These are phyloP conservation scores for Ormyrus nitidulus DNA, from an alignment of 2,888 invertebrate species.

Conservation along the genomic window DNA sequence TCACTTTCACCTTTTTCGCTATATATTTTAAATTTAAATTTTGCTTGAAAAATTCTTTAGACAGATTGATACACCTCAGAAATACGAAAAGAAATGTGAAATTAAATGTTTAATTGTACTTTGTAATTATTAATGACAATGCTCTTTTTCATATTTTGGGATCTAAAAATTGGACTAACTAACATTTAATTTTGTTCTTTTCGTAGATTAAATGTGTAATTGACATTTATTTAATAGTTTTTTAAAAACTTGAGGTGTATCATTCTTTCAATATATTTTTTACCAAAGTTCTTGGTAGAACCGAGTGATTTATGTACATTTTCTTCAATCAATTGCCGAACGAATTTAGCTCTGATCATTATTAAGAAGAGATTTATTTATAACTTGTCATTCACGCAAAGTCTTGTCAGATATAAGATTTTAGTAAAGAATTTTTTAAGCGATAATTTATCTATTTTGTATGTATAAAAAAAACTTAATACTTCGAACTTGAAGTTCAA, in stretches of 20 bases:
- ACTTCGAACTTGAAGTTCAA: slow-evolving; percentile 16
- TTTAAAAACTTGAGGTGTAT: too few relatives aligned
- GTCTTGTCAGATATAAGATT: not conserved
- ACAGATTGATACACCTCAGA: slow-evolving; percentile 10
- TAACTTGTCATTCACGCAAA: not conserved
- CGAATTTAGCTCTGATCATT: slow-evolving; percentile 1
- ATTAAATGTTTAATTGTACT: not conserved
- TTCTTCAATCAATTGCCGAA: not conserved
- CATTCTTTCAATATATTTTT: not conserved
- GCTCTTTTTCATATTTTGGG: not conserved
- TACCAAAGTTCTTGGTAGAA: slow-evolving; percentile 42
- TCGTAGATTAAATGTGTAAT: not conserved
- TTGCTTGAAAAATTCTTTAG: slow-evolving; percentile 36
- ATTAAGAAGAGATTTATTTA: not conserved
- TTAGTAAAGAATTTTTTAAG: slow-evolving; percentile 18
- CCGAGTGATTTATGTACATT: slow-evolving; percentile 9
- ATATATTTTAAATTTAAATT: slow-evolving; percentile 25
- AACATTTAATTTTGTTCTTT: not conserved
- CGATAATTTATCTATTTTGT: slow-evolving; percentile 1
- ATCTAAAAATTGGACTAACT: not conserved
- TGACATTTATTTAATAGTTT: too few relatives aligned
- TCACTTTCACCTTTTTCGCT: slow-evolving; percentile 16
- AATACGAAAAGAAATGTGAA: not conserved
- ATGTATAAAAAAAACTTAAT: not conserved
- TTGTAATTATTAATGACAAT: not conserved